Evolutionary conservation across 2,888 invertebrate genomes (phyloP), one percentile per base, ranked within the genome.

Genomic region (Phrixothrix hirtus): DNA sequence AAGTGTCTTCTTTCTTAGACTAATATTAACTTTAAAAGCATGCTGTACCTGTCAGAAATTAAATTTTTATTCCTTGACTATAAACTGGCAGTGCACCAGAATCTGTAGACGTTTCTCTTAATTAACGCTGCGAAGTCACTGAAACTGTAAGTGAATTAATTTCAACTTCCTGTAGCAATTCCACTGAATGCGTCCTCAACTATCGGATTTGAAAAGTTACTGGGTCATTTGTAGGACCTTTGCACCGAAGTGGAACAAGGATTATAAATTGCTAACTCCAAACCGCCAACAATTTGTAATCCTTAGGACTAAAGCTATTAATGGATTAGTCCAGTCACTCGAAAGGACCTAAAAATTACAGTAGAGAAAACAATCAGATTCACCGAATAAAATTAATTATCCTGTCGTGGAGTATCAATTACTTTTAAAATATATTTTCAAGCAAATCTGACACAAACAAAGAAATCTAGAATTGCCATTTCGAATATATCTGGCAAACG

Each of bases 141-240:
- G 15, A 12, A 41, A 6, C 42, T 15, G 9, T 12, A 43, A 43
- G 12, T 21, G 34, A 34, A 39, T 29, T 17, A 39, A 31, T 30
- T 16, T 12, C 35, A 45, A 10, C 31, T 36, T 37, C 26, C 26
- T 36, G 27, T 37, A 12, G 39, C 34, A 47, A 47, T 29, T 47
- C 32, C 14, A 15, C 32, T 34, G 46, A 31, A 38, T 21, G 26
- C 16, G 34, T 9, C 30, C 36, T 27, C 36, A 27, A 46, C 14
- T 46, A 31, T 47, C 26, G 26, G 34, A 47, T 47, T 34, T 47
- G 47, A 47, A 47, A 38, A 34, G 39, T 39, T 43, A 34, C 42
- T 34, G 11, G 32, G 34, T 34, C 42, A 43, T 43, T 43, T 43
- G 42, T 43, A 43, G 42, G 42, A 41, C 41, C 41, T 41, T 41